Base-by-base conservation (phyloP, 2,113 vertebrate genomes). In the Stomatorhinus ivindoensis region DNA sequence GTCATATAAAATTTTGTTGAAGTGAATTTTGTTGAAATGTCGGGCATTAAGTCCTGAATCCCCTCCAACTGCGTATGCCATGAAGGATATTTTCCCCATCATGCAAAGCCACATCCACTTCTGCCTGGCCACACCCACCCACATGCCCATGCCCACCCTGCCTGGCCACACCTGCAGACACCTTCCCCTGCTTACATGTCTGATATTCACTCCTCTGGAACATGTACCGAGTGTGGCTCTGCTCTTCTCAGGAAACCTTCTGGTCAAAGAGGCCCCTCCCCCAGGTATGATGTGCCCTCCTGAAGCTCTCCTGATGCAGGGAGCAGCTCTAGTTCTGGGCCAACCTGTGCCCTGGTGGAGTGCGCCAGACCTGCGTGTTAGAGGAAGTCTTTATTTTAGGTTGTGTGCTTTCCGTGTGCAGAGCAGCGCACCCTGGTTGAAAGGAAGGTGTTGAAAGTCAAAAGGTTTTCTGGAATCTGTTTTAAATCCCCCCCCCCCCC, bases 401-500 rank as follows among this genome's bases (percentile, higher is more conserved):
- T 39, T 76, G 27, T 76, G 69, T 4, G 27, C 31, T 76, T 73
- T 76, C 27, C 15, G 3, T 76, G 69, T 39, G 31, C 24, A 53
- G 17, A 19, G 48, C 47, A 6, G 86, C 86, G 21, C 86, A 55
- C 27, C 10, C 21, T 86, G 31, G 10, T n/a, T 44, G 44, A 65
- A 50, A 46, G 44, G 65, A 73, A 44, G 61, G 9, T 24, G 4
- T 76, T 80, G 46, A 76, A n/a, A 73, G 61, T 11, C 65, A 31
- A 76, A 88, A 69, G 47, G 55, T 83, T 86, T 27, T 86, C 58
- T 89, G 46, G 85, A 87, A 86, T 86, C 84, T 86, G 58, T 89
- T 55, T 69, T 87, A 89, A 89, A 76, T 86, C 0, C 42, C 50
- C 17, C n/a, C 86, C 85, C 84, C 47, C 47, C 42, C 46, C 48